These are phyloP conservation scores for Chrysaora quinquecirrha DNA, from an alignment of 30 jellyfish, hydroid and myxozoan species.

Conservation along the genomic window DNA sequence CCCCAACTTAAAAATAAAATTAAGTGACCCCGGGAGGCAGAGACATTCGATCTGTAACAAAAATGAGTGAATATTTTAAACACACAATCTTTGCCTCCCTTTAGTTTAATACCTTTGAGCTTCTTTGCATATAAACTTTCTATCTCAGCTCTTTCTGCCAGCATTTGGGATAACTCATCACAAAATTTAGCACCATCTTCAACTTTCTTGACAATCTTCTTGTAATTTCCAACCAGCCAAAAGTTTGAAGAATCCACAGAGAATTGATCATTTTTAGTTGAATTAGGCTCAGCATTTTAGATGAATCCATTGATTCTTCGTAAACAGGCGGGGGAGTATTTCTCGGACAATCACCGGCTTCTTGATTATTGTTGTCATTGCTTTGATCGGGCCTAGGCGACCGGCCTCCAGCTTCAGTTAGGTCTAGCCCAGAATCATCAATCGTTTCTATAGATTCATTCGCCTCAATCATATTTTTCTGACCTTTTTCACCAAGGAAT, in stretches of 20 bases:
- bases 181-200: slow-evolving; percentile 86
- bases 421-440: background rate
- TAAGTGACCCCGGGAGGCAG: no score
- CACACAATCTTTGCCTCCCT: no score
- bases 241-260: slow-evolving; percentile 32
- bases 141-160: slow-evolving; percentile 87
- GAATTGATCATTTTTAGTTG: background rate
- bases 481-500: no score
- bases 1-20: no score
- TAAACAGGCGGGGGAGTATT: slow-evolving; percentile 69
- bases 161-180: slow-evolving; percentile 86
- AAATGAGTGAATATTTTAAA: no score
- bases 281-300: no score
- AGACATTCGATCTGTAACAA: no score
- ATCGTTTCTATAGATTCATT: background rate
- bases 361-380: background rate
- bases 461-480: background rate
- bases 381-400: background rate
- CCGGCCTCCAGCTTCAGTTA: background rate
- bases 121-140: slow-evolving; percentile 86
- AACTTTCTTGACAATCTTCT: slow-evolving; percentile 63
- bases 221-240: slow-evolving; percentile 81
- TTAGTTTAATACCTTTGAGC: slow-evolving; percentile 75
- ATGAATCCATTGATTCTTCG: no score
- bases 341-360: slow-evolving; percentile 24